phyloP scores from a whole-genome alignment of 2,888 invertebrate species.

The Xestia rhomboidea region DNA sequence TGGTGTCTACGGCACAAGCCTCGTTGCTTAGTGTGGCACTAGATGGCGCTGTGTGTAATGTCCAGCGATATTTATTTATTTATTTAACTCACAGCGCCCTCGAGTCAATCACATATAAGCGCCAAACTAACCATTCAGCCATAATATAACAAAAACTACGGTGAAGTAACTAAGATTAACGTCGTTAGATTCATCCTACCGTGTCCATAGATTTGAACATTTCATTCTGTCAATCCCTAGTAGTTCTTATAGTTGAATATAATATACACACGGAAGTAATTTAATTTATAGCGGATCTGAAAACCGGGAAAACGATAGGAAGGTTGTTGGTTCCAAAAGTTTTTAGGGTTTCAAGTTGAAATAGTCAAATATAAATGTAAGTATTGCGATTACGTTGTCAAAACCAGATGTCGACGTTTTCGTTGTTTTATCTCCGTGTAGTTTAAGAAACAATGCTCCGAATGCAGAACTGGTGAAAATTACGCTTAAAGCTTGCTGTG shows the following conservation, averaged over 20 bases:
- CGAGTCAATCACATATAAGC: too few relatives aligned
- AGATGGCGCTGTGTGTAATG: too few relatives aligned
- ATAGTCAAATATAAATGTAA: slow-evolving; percentile 19
- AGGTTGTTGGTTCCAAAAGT: slow-evolving; percentile 31
- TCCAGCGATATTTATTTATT: too few relatives aligned
- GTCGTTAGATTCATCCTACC: too few relatives aligned
- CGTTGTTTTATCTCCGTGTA: slow-evolving; percentile 29
- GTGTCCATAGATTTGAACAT: background rate
- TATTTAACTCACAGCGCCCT: too few relatives aligned
- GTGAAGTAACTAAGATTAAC: background rate
- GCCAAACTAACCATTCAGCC: too few relatives aligned
- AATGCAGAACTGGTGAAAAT: background rate
- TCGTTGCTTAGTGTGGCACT: too few relatives aligned
- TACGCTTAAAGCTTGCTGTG: slow-evolving; percentile 13
- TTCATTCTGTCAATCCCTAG: background rate
- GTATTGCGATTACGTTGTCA: slow-evolving; percentile 37
- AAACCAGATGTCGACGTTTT: slow-evolving; percentile 23
- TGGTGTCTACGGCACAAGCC: too few relatives aligned
- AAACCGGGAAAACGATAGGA: slow-evolving; percentile 42
- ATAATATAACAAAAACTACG: too few relatives aligned
- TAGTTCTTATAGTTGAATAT: too few relatives aligned
- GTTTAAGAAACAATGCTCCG: slow-evolving; percentile 27
- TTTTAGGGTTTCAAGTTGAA: slow-evolving; percentile 6
- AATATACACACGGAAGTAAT: slow-evolving; percentile 17
- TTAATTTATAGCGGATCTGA: slow-evolving; percentile 5